A percentile compares a stretch with the other conserved stretches of the same genome.
Evolutionary conservation across 2,888 invertebrate species (phyloP).

Genomic region (Macroteleia sp.): DNA sequence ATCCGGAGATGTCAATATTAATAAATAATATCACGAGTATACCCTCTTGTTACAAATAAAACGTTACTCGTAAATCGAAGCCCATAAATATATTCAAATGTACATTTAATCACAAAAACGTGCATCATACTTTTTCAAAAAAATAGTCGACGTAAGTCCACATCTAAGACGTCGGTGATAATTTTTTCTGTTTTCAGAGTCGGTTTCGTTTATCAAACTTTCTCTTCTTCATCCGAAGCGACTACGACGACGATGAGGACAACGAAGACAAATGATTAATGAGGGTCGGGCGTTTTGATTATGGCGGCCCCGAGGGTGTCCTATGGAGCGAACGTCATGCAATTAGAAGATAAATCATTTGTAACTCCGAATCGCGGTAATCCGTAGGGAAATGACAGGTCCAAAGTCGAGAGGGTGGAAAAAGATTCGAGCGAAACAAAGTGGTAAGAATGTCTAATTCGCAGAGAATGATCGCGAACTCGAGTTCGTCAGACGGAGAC

Average conservation of each 20-base stretch:
- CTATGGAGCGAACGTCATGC: conserved; percentile 76
- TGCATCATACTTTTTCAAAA: too few species aligned
- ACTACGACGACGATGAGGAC: conserved; percentile 60
- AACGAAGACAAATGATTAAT: conserved; percentile 77
- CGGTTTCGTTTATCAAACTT: conserved; percentile 49
- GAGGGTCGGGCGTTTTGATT: conserved; percentile 79
- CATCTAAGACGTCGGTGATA: too few species aligned
- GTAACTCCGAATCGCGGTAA: conserved; percentile 77
- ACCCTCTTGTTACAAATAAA: too few species aligned
- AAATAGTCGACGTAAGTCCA: too few species aligned
- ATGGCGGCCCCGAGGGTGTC: conserved; percentile 72
- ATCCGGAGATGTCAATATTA: too few species aligned
- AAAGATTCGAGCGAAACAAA: conserved; percentile 54
- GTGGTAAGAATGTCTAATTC: conserved; percentile 48
- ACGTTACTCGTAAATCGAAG: too few species aligned
- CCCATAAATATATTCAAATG: too few species aligned
- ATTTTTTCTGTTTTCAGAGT: conserved; percentile 39
- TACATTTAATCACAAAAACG: too few species aligned
- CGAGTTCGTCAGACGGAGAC: background rate
- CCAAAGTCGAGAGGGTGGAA: conserved; percentile 56
- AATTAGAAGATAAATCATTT: conserved; percentile 83
- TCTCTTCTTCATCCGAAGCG: conserved; percentile 42
- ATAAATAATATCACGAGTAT: too few species aligned
- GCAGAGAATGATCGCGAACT: conserved; percentile 16
- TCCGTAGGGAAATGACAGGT: conserved; percentile 65